Percentiles rank a stretch among this genome's conserved stretches.
phyloP scores from a whole-genome alignment of 2,797 vertebrate genomes.

The Clarias platycephalus region DNA sequence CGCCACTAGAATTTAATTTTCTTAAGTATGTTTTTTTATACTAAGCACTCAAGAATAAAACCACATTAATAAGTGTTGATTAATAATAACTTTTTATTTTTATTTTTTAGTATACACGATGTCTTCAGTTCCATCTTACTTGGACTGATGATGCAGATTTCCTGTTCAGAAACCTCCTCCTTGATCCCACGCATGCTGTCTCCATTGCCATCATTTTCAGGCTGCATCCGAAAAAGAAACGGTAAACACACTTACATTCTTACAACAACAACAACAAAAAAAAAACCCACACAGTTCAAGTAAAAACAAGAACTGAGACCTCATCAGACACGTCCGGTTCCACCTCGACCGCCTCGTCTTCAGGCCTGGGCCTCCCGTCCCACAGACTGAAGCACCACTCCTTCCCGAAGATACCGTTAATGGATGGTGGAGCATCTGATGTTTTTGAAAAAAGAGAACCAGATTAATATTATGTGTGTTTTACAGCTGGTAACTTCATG shows the following conservation, averaged over 20 bases:
- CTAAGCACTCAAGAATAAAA: background rate
- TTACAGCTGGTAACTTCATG: background rate
- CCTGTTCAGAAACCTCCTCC: slow-evolving; percentile 58
- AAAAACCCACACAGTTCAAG: background rate
- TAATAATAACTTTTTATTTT: background rate
- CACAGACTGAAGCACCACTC: slow-evolving; percentile 74
- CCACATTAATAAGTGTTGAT: background rate
- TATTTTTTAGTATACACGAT: background rate
- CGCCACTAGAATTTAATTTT: no score
- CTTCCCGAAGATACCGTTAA: slow-evolving; percentile 72
- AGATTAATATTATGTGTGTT: background rate
- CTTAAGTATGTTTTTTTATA: background rate
- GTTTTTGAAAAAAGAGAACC: background rate
- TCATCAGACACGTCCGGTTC: slow-evolving; percentile 45
- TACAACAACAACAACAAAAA: background rate
- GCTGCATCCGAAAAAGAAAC: slow-evolving; percentile 22
- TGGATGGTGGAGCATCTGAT: slow-evolving; percentile 56
- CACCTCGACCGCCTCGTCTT: slow-evolving; percentile 13
- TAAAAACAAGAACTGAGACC: slow-evolving; percentile 47
- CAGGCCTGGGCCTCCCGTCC: slow-evolving; percentile 60
- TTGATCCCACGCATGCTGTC: slow-evolving; percentile 60
- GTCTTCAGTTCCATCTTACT: slow-evolving; percentile 23
- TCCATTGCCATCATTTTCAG: slow-evolving; percentile 32
- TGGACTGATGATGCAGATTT: slow-evolving; percentile 29
- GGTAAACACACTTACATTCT: background rate